A percentile compares a stretch with the other conserved stretches of the same genome.
Conservation (phyloP, 2,113 vertebrate genomes). For the Caretta caretta region DNA sequence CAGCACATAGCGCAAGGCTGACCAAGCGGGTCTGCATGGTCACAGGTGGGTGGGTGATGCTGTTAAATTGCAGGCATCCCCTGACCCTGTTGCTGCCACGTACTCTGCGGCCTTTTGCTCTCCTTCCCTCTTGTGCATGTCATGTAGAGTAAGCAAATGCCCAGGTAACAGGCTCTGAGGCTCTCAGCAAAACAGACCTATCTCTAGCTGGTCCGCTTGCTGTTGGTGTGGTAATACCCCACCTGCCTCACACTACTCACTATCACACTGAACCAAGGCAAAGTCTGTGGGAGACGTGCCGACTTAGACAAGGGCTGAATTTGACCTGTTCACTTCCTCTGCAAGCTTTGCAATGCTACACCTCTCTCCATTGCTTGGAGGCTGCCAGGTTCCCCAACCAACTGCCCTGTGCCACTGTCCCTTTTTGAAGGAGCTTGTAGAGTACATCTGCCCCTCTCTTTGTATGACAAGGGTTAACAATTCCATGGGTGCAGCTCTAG, state of each 20-base stretch:
- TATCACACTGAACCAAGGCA: neutral
- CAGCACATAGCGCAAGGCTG: neutral
- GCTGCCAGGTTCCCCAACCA: neutral
- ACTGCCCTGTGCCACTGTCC: neutral
- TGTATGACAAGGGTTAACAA: neutral
- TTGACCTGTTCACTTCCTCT: neutral
- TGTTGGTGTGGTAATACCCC: neutral
- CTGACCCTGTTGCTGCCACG: neutral
- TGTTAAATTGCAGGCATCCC: neutral
- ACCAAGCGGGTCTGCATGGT: neutral
- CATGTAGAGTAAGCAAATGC: neutral
- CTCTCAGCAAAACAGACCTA: neutral
- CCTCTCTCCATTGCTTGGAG: neutral
- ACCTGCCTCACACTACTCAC: rapidly evolving
- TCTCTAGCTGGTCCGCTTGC: neutral
- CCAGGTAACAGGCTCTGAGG: neutral
- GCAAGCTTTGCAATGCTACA: neutral
- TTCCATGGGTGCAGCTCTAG: neutral
- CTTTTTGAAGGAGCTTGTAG: neutral
- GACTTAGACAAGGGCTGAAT: neutral
- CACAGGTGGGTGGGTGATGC: neutral
- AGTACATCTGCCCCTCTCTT: neutral
- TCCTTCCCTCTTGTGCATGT: neutral
- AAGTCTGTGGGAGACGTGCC: rapidly evolving
- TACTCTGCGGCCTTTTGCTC: neutral